A percentile compares a stretch with the other conserved stretches of the same genome.
Evolutionary conservation across 2,888 invertebrate species (phyloP).

Genomic region (Tryphoninae sp.): DNA sequence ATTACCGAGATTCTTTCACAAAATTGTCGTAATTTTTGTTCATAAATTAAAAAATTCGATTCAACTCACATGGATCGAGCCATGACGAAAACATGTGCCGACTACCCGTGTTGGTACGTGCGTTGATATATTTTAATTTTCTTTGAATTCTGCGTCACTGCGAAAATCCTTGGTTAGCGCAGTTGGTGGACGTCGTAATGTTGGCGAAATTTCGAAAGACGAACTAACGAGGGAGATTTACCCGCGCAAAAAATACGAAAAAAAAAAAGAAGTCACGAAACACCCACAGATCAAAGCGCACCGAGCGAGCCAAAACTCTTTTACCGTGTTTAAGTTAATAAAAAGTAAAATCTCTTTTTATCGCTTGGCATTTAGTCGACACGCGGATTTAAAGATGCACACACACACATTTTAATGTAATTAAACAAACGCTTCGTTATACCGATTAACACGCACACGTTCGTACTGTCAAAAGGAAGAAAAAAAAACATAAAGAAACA

Average conservation of each 20-base stretch:
- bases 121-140: background rate
- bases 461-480: no score
- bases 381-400: background rate
- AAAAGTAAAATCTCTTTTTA: background rate
- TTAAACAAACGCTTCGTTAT: no score
- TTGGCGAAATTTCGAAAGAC: background rate
- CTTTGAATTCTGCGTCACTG: slow-evolving; percentile 12
- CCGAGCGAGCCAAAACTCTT: background rate
- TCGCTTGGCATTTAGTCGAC: background rate
- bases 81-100: slow-evolving; percentile 52
- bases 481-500: no score
- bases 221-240: slow-evolving; percentile 5
- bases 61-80: slow-evolving; percentile 48
- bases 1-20: background rate
- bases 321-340: background rate
- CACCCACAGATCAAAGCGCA: background rate
- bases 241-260: slow-evolving; percentile 13
- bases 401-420: no score
- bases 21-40: background rate
- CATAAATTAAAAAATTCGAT: background rate
- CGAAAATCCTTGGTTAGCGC: background rate
- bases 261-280: no score
- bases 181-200: background rate
- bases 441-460: no score
- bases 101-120: background rate